Conservation (phyloP, 2,113 vertebrate species). For the Ailurus styani region DNA sequence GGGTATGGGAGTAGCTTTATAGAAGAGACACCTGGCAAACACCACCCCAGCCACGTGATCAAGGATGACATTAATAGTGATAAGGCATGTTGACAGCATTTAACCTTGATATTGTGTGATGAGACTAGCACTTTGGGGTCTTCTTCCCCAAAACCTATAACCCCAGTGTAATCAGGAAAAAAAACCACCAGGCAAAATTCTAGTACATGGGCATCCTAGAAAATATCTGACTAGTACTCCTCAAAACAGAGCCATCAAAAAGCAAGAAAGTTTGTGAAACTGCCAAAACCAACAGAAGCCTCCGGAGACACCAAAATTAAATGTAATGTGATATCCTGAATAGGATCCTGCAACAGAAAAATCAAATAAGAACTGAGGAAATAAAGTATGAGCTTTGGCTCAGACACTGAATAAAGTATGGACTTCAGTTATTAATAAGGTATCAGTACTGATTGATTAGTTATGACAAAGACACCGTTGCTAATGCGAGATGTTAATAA, state of each 20-base stretch:
- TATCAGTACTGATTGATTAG: background rate
- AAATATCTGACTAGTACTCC: background rate
- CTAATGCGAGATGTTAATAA: background rate
- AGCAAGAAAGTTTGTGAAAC: background rate
- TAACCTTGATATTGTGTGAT: background rate
- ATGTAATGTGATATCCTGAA: background rate
- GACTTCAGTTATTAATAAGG: background rate
- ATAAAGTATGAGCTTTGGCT: background rate
- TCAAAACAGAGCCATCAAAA: background rate
- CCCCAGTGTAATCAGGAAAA: background rate
- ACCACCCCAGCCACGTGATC: background rate
- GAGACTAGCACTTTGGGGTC: background rate
- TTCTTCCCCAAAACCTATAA: background rate
- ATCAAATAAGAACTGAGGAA: background rate
- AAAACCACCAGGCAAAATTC: background rate
- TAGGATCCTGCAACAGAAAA: background rate
- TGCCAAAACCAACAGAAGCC: background rate
- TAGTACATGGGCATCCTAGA: background rate
- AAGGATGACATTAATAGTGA: background rate
- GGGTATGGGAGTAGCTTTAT: background rate
- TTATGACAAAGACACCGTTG: background rate
- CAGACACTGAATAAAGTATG: background rate
- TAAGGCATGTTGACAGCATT: background rate
- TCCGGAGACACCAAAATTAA: background rate
- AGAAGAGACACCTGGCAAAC: background rate